These are phyloP conservation scores for Anarhynchus alexandrinus DNA, from an alignment of 2,113 vertebrate species.

Conservation along the genomic window DNA sequence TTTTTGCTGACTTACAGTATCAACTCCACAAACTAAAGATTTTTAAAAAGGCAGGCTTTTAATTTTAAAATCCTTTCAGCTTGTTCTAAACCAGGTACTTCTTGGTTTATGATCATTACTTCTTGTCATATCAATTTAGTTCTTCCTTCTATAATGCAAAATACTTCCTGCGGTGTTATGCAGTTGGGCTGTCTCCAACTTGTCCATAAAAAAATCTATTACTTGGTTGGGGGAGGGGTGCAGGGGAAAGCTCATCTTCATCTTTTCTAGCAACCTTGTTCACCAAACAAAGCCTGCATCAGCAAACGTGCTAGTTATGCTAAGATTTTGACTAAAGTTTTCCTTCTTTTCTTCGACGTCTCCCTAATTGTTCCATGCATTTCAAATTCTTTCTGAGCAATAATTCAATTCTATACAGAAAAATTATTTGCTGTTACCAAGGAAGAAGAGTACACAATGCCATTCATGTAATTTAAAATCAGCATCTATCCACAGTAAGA, in stretches of 20 bases:
- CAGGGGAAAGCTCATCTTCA: neutral
- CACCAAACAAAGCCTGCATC: neutral
- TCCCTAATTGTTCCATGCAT: neutral
- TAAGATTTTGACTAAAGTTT: neutral
- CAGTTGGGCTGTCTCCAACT: neutral
- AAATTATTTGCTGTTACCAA: neutral
- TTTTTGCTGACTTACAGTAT: no score
- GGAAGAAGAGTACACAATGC: neutral
- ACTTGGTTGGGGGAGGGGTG: no score
- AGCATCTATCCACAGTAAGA: neutral
- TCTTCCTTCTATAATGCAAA: neutral
- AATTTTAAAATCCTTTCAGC: neutral
- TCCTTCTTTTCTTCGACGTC: neutral
- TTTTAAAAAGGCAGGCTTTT: neutral
- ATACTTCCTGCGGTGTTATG: neutral
- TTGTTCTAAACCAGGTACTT: neutral
- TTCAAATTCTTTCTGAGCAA: neutral
- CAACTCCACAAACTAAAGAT: neutral
- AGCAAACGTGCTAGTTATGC: neutral
- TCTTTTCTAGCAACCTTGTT: neutral
- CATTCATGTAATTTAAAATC: neutral
- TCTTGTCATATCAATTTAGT: neutral
- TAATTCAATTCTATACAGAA: neutral
- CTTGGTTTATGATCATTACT: neutral
- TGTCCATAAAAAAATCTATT: neutral